Evolutionary conservation across 2,888 invertebrate genomes (phyloP), one percentile per base, ranked within the genome.

Genomic region (Lydus trimaculatus): DNA sequence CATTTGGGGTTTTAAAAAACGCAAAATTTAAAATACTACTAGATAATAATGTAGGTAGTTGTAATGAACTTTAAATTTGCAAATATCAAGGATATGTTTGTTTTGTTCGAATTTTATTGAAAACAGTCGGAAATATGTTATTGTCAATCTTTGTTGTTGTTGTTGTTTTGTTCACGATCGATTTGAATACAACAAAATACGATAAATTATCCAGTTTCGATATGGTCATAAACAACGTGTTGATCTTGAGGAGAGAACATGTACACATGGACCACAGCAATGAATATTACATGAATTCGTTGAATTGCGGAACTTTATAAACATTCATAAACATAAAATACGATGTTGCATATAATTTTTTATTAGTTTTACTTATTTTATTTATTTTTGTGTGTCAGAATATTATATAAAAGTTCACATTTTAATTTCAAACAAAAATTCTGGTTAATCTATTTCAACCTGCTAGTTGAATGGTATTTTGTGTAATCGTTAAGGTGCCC

Each of bases 251-350:
- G n/a, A n/a, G n/a, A 13, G 2, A 11, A 1, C 17, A 17, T 43
- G n/a, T 43, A 11, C 0, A 8, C 0, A 48, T 48, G 20, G 48
- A 48, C 48, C 20, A 20, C 3, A 11, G 2, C 9, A 48, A 48
- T 48, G 48, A 48, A 48, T 48, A 48, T 48, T 48, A 9, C 48
- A 48, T 48, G 48, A 48, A 48, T 48, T 48, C 48, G 48, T 48
- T 48, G 48, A 48, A 48, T 9, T 20, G 48, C 6, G 48, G 48
- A 48, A 48, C 20, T 48, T 48, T 17, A 17, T 17, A 39, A 17
- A 36, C 43, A 43, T 43, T 43, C 43, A 43, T 17, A 43, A 43
- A n/a, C 43, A 43, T 43, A n/a, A 43, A 43, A 43, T 43, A 17
- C 43, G 17, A 43, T 43, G 7, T 5, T 43, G 13, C 13, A 36